Evolutionary conservation across 1,140 invertebrate genomes (phyloP), one percentile per base, ranked within the genome.

Genomic region (Drosophila ananassae): DNA sequence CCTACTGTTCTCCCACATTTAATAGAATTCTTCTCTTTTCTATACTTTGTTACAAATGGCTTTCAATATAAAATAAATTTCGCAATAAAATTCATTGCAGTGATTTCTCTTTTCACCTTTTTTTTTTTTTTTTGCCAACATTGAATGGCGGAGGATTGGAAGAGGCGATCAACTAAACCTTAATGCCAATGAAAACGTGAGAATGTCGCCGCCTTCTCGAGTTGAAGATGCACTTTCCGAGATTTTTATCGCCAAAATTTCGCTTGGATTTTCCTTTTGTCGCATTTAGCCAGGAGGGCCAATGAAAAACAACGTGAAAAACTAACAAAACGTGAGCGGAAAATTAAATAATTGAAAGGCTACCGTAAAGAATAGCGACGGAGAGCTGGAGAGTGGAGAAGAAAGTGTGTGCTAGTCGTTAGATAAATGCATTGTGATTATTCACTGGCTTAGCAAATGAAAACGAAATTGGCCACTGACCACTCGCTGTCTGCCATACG

Each of bases 271-370:
- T 87, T 76, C 44, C 44, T 57, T 69, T 76, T 82, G 81, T 80
- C 77, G 77, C 77, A 72, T 32, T 71, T 69, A 71, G 67, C 67
- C 51, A 47, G 32, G 13, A 71, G 64, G 53, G 64, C 51, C 66
- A 81, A 87, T 71, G 73, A 48, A 63, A 63, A 56, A 73, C 67
- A 57, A 71, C 67, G 67, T 69, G 58, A 63, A 73, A 73, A 62
- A 51, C 57, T 62, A 56, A 73, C 57, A 63, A 74, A 89, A 87
- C 82, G 82, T 87, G 82, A 87, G 82, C 77, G 82, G 82, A 87
- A 87, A 87, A 87, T 87, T 87, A 87, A 87, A 87, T 87, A 87
- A 87, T 87, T 87, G 83, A 89, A 87, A 76, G 79, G 75, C 79
- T 34, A 79, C 67, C 77, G 47, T 34, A 32, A 17, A 17, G 46